Percentiles rank a stretch among this genome's conserved stretches.
phyloP scores from a whole-genome alignment of 2,797 vertebrate genomes.

The Lagodon rhomboides region DNA sequence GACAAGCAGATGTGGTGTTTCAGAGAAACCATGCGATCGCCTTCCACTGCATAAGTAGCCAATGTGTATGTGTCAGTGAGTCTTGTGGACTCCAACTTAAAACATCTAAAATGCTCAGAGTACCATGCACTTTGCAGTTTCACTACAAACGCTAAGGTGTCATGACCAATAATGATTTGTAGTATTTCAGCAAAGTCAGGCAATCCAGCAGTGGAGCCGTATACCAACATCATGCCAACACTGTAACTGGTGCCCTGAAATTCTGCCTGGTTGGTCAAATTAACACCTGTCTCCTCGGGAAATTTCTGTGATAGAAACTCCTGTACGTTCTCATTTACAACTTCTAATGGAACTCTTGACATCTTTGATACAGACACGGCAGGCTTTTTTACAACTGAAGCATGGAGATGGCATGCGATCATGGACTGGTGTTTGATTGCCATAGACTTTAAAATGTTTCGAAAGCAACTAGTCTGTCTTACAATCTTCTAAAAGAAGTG shows the following conservation, averaged over 20 bases:
- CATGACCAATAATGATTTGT: constrained; percentile 49
- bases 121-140: constrained; percentile 52
- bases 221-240: constrained; percentile 52
- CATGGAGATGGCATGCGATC: neutral
- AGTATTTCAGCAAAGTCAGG: constrained; percentile 61
- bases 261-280: constrained; percentile 50
- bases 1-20: constrained; percentile 55
- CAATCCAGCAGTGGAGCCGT: constrained; percentile 50
- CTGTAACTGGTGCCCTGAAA: constrained; percentile 49
- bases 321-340: constrained; percentile 47
- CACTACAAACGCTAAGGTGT: constrained; percentile 52
- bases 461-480: neutral
- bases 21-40: constrained; percentile 47
- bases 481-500: neutral
- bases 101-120: constrained; percentile 58
- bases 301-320: constrained; percentile 23
- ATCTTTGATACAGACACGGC: constrained; percentile 46
- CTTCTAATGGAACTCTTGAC: constrained; percentile 14
- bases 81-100: constrained; percentile 18
- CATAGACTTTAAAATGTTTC: neutral
- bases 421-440: neutral
- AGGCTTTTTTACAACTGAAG: neutral
- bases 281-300: constrained; percentile 33
- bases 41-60: constrained; percentile 33
- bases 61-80: constrained; percentile 56